Evolutionary conservation across 2,888 invertebrate species (phyloP).

Genomic region (Synergus japonicus): DNA sequence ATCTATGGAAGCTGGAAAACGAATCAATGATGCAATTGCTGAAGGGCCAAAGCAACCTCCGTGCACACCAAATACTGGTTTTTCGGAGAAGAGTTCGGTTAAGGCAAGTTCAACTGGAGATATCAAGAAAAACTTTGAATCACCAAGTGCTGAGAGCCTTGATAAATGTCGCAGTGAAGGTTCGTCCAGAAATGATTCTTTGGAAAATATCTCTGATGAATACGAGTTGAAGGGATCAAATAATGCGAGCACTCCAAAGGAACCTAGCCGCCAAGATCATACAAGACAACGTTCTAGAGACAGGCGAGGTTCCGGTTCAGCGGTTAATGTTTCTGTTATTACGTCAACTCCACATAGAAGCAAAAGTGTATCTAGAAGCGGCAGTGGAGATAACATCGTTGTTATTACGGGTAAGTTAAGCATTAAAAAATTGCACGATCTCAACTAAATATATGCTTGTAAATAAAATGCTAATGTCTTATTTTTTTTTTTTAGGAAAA

Average conservation of each 20-base stretch:
- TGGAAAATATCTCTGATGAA: conserved; percentile 69
- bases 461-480: conserved; percentile 15
- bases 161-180: conserved; percentile 70
- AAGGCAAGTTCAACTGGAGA: conserved; percentile 71
- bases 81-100: conserved; percentile 60
- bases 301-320: conserved; percentile 61
- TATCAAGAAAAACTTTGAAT: conserved; percentile 63
- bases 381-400: conserved; percentile 72
- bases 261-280: conserved; percentile 54
- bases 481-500: conserved; percentile 60
- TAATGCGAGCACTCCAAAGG: conserved; percentile 51
- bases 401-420: conserved; percentile 72
- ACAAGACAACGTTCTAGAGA: conserved; percentile 61
- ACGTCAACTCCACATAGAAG: conserved; percentile 73
- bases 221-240: conserved; percentile 57
- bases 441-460: not conserved
- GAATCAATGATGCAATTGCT: conserved; percentile 60
- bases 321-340: conserved; percentile 73
- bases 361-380: conserved; percentile 65
- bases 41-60: conserved; percentile 50
- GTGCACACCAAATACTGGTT: conserved; percentile 46
- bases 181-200: conserved; percentile 70
- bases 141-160: conserved; percentile 57
- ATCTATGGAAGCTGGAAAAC: conserved; percentile 66
- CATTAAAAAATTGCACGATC: not conserved